Evolutionary conservation across 2,888 invertebrate genomes (phyloP).

Genomic region (Calephelis perditalis): DNA sequence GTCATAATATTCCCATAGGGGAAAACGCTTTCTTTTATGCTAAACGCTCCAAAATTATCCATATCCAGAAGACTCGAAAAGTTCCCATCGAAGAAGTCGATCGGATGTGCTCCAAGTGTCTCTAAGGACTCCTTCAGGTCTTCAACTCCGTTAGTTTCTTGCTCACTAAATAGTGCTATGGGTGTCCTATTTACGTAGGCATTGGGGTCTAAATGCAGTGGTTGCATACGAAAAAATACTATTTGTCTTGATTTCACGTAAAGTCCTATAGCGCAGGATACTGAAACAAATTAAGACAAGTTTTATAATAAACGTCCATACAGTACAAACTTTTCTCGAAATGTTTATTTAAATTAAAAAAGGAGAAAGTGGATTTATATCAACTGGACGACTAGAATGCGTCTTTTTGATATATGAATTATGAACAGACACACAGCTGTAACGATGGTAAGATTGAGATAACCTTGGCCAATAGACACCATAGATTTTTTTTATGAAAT

Average conservation of each 20-base stretch:
- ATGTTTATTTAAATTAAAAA: too few species aligned
- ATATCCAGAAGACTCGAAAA: constrained; percentile 80
- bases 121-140: constrained; percentile 57
- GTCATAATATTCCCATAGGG: constrained; percentile 79
- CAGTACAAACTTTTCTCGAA: too few species aligned
- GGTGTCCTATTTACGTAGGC: constrained; percentile 79
- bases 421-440: too few species aligned
- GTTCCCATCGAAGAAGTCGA: constrained; percentile 80
- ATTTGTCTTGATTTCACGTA: constrained; percentile 81
- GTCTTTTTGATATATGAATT: too few species aligned
- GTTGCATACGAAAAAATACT: constrained; percentile 80
- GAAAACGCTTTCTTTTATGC: constrained; percentile 73
- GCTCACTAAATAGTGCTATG: constrained; percentile 80
- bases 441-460: too few species aligned
- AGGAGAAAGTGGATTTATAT: too few species aligned
- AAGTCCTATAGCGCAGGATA: constrained; percentile 82
- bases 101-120: constrained; percentile 56
- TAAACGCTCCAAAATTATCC: constrained; percentile 83
- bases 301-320: not conserved
- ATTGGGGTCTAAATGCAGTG: constrained; percentile 79
- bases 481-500: too few species aligned
- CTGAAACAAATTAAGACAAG: constrained; percentile 44
- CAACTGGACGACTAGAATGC: too few species aligned
- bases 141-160: constrained; percentile 50
- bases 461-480: too few species aligned